Evolutionary conservation across 1,140 invertebrate species (phyloP).

Genomic region (Psilanteris sp.): DNA sequence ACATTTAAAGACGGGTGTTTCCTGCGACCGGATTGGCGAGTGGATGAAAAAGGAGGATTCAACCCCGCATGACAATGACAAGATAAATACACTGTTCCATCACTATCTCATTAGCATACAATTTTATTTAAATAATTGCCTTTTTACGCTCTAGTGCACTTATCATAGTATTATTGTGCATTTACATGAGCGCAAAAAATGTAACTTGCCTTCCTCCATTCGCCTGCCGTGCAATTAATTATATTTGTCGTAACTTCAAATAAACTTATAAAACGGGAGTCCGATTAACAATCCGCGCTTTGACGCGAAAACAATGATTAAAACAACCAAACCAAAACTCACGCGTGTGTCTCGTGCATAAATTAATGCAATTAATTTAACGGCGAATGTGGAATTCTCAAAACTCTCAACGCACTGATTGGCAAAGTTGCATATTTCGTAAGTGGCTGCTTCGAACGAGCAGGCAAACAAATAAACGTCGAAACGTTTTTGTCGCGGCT

Average conservation of each 20-base stretch:
- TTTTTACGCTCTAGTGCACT: slow-evolving; percentile 9
- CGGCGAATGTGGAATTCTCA: too few relatives aligned
- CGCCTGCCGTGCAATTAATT: slow-evolving; percentile 7
- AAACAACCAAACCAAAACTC: too few relatives aligned
- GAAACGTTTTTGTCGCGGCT: too few relatives aligned
- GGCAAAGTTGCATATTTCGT: too few relatives aligned
- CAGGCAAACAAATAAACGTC: too few relatives aligned
- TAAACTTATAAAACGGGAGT: too few relatives aligned
- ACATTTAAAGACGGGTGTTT: slow-evolving; percentile 46
- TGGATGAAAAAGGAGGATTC: slow-evolving; percentile 9
- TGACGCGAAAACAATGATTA: too few relatives aligned
- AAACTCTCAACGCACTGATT: too few relatives aligned
- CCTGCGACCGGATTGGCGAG: slow-evolving; percentile 7
- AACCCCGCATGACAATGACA: slow-evolving; percentile 36
- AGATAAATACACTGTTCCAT: slow-evolving; percentile 34
- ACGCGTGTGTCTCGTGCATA: too few relatives aligned
- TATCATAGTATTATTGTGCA: slow-evolving; percentile 6
- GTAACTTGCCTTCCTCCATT: not conserved
- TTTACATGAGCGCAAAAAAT: slow-evolving; percentile 14
- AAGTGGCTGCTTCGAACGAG: too few relatives aligned
- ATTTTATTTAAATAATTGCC: slow-evolving; percentile 14
- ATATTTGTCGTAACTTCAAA: slow-evolving; percentile 3
- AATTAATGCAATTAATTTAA: too few relatives aligned
- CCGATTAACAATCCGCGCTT: too few relatives aligned
- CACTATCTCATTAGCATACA: slow-evolving; percentile 14